Percentiles rank a stretch among this genome's conserved stretches.
Evolutionary conservation across 37 sponge, comb jelly and placozoan genomes (phyloP).

Genomic region (Tethya wilhelma): DNA sequence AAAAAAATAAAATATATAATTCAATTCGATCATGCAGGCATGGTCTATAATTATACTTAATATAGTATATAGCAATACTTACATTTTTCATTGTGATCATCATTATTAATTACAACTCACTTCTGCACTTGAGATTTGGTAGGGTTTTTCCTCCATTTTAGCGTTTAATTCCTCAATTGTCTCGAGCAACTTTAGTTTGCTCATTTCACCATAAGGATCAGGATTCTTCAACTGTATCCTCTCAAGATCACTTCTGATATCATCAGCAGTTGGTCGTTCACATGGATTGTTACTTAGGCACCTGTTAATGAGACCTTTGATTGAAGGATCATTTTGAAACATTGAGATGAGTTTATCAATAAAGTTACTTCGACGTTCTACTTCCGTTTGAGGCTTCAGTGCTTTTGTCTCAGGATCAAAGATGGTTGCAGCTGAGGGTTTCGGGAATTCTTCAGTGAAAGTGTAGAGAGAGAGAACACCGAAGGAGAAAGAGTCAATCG

Average conservation of each 20-base stretch:
- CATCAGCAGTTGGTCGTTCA: slow-evolving; percentile 1
- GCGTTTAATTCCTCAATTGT: not conserved
- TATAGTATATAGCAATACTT: too few relatives aligned
- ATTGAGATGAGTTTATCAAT: slow-evolving; percentile 1
- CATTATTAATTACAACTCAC: too few relatives aligned
- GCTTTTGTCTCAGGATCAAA: not conserved
- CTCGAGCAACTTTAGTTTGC: not conserved
- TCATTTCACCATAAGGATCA: not conserved
- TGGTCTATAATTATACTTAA: too few relatives aligned
- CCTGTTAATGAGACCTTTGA: not conserved
- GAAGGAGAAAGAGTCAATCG: too few relatives aligned
- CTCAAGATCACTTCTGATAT: not conserved
- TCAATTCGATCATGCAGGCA: too few relatives aligned
- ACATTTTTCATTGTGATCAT: too few relatives aligned
- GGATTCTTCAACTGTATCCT: not conserved
- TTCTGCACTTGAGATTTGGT: too few relatives aligned
- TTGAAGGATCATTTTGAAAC: not conserved
- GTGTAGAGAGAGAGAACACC: too few relatives aligned
- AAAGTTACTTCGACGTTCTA: not conserved
- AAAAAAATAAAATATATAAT: too few relatives aligned
- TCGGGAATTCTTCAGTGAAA: not conserved
- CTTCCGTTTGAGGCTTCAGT: not conserved
- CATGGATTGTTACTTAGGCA: not conserved
- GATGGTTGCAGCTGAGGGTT: not conserved
- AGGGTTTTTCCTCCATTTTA: too few relatives aligned